These are phyloP conservation scores for Pomacea canaliculata DNA, from an alignment of 2,888 invertebrate genomes.

Conservation along the genomic window DNA sequence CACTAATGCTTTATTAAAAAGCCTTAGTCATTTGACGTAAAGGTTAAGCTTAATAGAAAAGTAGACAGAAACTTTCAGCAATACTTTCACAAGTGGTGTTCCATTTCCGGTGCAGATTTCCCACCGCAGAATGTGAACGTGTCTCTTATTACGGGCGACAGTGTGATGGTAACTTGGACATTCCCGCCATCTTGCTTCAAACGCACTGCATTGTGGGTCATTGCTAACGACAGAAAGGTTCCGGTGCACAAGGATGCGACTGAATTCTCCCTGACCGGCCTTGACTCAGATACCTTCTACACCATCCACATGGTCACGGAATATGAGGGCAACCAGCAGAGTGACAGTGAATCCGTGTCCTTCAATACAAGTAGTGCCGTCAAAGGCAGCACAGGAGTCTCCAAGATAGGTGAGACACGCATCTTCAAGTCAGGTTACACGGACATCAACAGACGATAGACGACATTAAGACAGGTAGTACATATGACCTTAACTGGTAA, in stretches of 20 bases:
- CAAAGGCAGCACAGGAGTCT: no score
- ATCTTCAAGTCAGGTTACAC: no score
- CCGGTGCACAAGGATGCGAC: constrained; percentile 28
- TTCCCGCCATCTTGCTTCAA: constrained; percentile 29
- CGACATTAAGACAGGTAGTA: no score
- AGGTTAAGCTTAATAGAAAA: no score
- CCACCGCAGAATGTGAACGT: constrained; percentile 27
- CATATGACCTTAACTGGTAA: no score
- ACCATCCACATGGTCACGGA: constrained; percentile 24
- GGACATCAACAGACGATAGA: no score
- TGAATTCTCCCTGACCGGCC: constrained; percentile 23
- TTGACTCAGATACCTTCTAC: constrained; percentile 19
- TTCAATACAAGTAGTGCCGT: constrained; percentile 20
- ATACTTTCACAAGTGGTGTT: neutral
- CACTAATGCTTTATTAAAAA: no score
- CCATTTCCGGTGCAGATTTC: constrained; percentile 9
- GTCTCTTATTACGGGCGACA: constrained; percentile 3
- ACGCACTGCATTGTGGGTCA: constrained; percentile 29
- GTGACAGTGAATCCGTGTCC: constrained; percentile 10
- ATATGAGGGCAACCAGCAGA: constrained; percentile 16
- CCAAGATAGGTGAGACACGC: no score
- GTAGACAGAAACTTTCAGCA: no score
- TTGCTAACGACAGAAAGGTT: constrained; percentile 10
- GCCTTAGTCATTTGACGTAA: no score
- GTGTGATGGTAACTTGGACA: constrained; percentile 26